Conservation (phyloP, 35 echinoderm and acorn worm genomes). For the Apostichopus californicus region DNA sequence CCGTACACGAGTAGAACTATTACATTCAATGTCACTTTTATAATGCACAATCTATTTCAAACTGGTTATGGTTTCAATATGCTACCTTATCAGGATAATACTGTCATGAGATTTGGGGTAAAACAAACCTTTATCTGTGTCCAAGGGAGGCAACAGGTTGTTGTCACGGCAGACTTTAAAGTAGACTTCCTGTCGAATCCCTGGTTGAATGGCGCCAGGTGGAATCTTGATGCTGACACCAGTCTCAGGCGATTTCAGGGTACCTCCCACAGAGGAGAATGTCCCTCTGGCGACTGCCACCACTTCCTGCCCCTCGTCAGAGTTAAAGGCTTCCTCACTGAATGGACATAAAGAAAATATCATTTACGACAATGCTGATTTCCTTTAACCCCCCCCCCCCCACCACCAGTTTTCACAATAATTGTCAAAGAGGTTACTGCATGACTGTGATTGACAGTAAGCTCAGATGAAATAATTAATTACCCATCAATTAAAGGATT, state of each 20-base stretch:
- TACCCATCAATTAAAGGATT: not conserved
- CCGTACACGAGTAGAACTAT: no score
- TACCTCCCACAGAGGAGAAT: slow-evolving; percentile 78
- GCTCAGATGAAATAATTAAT: no score
- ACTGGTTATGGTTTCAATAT: no score
- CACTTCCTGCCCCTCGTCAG: slow-evolving; percentile 88
- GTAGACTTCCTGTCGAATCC: slow-evolving; percentile 84
- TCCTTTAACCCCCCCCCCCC: no score
- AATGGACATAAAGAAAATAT: not conserved
- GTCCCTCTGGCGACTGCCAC: slow-evolving; percentile 76
- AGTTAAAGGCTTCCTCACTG: slow-evolving; percentile 79
- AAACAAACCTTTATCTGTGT: slow-evolving; percentile 86
- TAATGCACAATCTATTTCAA: no score
- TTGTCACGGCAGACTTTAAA: slow-evolving; percentile 95
- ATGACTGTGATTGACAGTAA: no score
- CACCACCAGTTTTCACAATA: no score
- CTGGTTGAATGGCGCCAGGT: slow-evolving; percentile 87
- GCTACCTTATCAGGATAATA: not conserved
- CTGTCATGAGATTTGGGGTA: not conserved
- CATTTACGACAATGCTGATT: not conserved
- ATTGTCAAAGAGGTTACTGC: no score
- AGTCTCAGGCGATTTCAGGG: slow-evolving; percentile 71
- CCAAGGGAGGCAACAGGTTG: slow-evolving; percentile 90
- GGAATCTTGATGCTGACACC: slow-evolving; percentile 97
- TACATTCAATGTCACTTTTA: no score